These are phyloP conservation scores for Orientallactaga sibirica DNA, from an alignment of 2,797 vertebrate species.

Conservation along the genomic window DNA sequence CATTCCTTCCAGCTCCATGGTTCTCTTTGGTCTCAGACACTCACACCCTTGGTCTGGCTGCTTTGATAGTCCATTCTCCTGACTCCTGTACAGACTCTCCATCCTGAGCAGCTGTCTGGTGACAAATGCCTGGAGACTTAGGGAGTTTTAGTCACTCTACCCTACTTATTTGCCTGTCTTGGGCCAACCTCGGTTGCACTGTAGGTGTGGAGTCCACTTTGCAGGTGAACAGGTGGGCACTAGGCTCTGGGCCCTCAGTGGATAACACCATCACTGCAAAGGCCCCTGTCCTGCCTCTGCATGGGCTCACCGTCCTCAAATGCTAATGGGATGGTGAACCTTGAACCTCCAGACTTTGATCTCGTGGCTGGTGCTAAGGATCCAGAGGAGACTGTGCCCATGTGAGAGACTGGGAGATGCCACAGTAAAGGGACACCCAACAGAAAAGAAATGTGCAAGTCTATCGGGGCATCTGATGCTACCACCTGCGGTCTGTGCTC, in stretches of 20 bases:
- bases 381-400: no score
- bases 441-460: fast-evolving
- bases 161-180: no score
- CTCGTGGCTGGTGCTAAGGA: no score
- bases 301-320: background rate
- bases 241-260: background rate
- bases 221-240: background rate
- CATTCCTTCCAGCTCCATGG: no score
- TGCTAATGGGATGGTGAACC: background rate
- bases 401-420: background rate
- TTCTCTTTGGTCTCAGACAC: background rate
- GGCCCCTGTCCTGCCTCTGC: background rate
- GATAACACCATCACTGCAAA: background rate
- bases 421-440: background rate
- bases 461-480: background rate
- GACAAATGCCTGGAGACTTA: background rate
- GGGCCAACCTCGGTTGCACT: no score
- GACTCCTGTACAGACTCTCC: background rate
- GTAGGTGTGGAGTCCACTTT: background rate
- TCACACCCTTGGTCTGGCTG: background rate
- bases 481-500: background rate
- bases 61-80: background rate
- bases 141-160: background rate
- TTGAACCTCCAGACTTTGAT: background rate
- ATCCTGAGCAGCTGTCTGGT: background rate